A percentile compares a stretch with the other conserved stretches of the same genome.
Evolutionary conservation across 2,797 vertebrate species (phyloP).

Genomic region (Hypotaenidia philippensis): DNA sequence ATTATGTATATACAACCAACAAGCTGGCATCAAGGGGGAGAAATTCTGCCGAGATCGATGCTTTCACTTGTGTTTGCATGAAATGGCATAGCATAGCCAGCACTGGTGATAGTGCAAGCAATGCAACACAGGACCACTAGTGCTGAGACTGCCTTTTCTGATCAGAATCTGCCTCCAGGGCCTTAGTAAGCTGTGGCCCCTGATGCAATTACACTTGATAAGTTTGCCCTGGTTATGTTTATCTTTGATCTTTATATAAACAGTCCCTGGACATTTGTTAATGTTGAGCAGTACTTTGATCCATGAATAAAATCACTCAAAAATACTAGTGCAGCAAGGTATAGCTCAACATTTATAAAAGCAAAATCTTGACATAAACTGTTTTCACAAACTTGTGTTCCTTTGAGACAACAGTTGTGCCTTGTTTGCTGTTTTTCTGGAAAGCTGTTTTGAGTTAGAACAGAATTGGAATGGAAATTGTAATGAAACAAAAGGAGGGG

Average conservation of each 20-base stretch:
- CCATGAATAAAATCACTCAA: constrained; percentile 20
- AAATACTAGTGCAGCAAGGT: constrained; percentile 23
- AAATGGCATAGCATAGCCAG: neutral
- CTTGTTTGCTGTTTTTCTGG: constrained; percentile 21
- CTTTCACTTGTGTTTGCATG: neutral
- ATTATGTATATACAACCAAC: neutral
- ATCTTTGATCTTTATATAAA: constrained; percentile 58
- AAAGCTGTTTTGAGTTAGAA: neutral
- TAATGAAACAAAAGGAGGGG: neutral
- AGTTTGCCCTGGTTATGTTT: neutral
- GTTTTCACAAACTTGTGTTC: neutral
- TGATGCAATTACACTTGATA: constrained; percentile 1
- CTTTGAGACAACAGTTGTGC: neutral
- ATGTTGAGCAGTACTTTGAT: constrained; percentile 36
- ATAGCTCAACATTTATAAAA: constrained; percentile 17
- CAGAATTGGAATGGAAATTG: neutral
- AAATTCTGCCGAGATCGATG: neutral
- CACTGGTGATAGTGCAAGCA: neutral
- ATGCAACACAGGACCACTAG: neutral
- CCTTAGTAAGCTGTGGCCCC: neutral
- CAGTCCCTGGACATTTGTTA: constrained; percentile 49
- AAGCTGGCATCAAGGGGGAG: neutral
- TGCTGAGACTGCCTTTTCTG: neutral
- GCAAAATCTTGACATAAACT: constrained; percentile 32
- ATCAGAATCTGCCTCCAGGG: neutral